A percentile compares a stretch with the other conserved stretches of the same genome.
phyloP scores from a whole-genome alignment of 1,140 invertebrate genomes.

The Macrobrachium rosenbergii region DNA sequence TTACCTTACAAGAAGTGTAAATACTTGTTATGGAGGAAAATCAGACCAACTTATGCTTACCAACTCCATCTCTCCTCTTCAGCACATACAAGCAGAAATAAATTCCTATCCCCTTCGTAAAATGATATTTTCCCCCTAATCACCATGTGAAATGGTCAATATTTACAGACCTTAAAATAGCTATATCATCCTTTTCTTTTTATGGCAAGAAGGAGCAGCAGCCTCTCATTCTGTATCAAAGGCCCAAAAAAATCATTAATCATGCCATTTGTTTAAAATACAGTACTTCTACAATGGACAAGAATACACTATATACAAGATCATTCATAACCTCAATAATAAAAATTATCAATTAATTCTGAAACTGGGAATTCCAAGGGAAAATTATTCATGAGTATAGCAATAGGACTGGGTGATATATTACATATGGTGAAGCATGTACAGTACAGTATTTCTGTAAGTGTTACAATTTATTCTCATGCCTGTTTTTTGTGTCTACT shows the following conservation, averaged over 20 bases:
- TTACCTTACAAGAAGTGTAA: background rate
- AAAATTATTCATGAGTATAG: conserved; percentile 61
- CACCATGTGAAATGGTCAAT: conserved; percentile 43
- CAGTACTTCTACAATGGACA: conserved; percentile 61
- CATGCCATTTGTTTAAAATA: conserved; percentile 35
- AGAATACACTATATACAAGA: conserved; percentile 60
- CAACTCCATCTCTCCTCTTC: no score
- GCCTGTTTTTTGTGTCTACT: no score
- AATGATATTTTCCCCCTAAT: background rate
- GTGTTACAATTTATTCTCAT: no score
- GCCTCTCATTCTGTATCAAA: conserved; percentile 6
- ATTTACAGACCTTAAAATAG: conserved; percentile 42
- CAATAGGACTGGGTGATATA: conserved; percentile 57
- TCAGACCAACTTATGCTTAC: no score
- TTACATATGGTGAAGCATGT: conserved; percentile 42
- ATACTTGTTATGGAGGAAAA: background rate
- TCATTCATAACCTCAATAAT: conserved; percentile 53
- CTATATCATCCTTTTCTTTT: background rate
- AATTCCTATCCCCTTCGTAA: no score
- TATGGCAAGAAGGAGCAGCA: no score
- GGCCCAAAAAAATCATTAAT: conserved; percentile 35
- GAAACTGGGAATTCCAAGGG: conserved; percentile 45
- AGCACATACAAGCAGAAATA: no score
- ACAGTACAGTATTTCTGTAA: no score
- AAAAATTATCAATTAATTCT: conserved; percentile 31